Percentiles rank a stretch among this genome's conserved stretches.
phyloP scores from a whole-genome alignment of 2,113 vertebrate genomes.

The Solea senegalensis region DNA sequence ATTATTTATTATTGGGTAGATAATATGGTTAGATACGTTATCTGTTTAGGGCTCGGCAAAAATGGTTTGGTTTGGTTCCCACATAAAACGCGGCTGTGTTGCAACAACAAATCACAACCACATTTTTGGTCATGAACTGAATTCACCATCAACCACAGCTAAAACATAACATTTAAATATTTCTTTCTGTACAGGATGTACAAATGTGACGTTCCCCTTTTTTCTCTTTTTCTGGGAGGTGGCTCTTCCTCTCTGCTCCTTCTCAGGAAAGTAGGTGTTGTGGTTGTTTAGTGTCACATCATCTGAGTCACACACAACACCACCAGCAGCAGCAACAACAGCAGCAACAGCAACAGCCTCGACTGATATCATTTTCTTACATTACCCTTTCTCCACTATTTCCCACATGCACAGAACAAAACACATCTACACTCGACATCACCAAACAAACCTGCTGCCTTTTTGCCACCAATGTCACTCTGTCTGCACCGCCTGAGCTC shows the following conservation, averaged over 20 bases:
- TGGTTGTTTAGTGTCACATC: conserved; percentile 27
- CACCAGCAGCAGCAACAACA: conserved; percentile 4
- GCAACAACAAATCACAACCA: too few relatives aligned
- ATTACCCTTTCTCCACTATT: conserved; percentile 11
- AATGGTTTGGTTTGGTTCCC: too few relatives aligned
- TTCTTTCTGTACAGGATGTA: not conserved
- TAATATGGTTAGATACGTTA: too few relatives aligned
- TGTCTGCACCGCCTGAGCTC: conserved; percentile 1
- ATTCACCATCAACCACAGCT: too few relatives aligned
- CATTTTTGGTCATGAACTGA: too few relatives aligned
- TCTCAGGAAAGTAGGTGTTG: conserved; percentile 25
- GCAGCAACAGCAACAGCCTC: conserved; percentile 4
- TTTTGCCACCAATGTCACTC: too few relatives aligned
- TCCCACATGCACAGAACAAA: conserved; percentile 22
- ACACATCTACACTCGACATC: conserved; percentile 9
- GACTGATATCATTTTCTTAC: conserved; percentile 38
- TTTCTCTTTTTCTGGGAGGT: not conserved
- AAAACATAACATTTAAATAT: too few relatives aligned
- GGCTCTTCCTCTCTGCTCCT: not conserved
- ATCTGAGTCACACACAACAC: conserved; percentile 19
- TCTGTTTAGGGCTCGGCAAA: too few relatives aligned
- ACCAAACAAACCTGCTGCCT: too few relatives aligned
- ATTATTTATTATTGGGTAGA: too few relatives aligned
- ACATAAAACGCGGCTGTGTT: too few relatives aligned
- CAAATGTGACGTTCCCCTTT: not conserved